A percentile compares a stretch with the other conserved stretches of the same genome.
phyloP scores from a whole-genome alignment of 2,113 vertebrate species.

The Rhineura floridana region DNA sequence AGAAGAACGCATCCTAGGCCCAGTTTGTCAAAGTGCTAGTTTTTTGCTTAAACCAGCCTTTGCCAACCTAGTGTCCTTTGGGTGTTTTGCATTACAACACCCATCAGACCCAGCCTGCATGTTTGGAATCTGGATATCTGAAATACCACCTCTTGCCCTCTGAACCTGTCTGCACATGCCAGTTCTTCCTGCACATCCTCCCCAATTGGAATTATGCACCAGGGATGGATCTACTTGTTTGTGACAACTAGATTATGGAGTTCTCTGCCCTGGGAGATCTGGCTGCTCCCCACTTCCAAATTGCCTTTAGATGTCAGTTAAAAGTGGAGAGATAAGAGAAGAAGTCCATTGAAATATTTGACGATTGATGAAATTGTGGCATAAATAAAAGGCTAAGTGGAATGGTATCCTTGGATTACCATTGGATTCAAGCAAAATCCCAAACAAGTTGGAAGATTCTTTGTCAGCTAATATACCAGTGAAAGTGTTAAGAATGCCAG shows the following conservation, averaged over 20 bases:
- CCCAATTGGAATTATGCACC: too few species aligned
- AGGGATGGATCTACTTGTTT: too few species aligned
- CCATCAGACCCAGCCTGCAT: too few species aligned
- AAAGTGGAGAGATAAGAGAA: background rate
- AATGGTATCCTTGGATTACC: background rate
- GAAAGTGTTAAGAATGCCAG: background rate
- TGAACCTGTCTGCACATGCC: background rate
- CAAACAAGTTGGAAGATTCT: background rate
- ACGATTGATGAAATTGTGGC: background rate
- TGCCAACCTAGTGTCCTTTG: too few species aligned
- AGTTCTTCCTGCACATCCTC: background rate
- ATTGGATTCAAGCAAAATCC: background rate
- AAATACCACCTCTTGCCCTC: background rate
- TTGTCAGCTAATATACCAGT: background rate
- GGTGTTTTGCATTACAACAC: too few species aligned
- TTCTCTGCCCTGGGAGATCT: background rate
- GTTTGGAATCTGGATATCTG: background rate
- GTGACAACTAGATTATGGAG: background rate
- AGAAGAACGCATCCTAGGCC: background rate
- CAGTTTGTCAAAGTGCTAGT: background rate
- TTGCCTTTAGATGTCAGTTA: background rate
- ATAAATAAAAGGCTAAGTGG: background rate
- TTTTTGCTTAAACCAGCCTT: background rate
- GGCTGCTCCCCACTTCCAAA: background rate
- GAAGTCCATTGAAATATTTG: too few species aligned